Evolutionary conservation across 2,888 invertebrate genomes (phyloP).

Genomic region (Pyrocoelia pectoralis): DNA sequence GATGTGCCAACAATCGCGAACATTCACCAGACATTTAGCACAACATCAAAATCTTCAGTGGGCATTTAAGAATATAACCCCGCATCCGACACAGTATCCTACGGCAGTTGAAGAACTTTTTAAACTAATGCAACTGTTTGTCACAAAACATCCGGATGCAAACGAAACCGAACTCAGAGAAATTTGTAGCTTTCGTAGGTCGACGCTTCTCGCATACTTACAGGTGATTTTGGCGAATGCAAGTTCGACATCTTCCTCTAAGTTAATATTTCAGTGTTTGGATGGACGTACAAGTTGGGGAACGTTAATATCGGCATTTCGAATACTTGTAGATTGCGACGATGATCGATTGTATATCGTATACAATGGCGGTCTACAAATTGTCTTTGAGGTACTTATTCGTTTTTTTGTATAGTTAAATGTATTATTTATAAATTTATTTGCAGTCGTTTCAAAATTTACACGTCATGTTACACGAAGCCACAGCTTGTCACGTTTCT

Average conservation of each 20-base stretch:
- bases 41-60: slow-evolving; percentile 95
- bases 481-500: slow-evolving; percentile 86
- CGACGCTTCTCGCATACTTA: slow-evolving; percentile 87
- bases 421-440: slow-evolving; percentile 46
- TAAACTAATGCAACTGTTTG: slow-evolving; percentile 88
- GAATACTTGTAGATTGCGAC: slow-evolving; percentile 87
- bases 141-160: slow-evolving; percentile 81
- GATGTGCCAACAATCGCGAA: slow-evolving; percentile 88
- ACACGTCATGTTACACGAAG: slow-evolving; percentile 94
- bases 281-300: slow-evolving; percentile 94
- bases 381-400: slow-evolving; percentile 75
- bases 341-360: slow-evolving; percentile 90
- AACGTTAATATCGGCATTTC: slow-evolving; percentile 89
- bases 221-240: slow-evolving; percentile 68
- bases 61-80: slow-evolving; percentile 96
- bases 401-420: background rate
- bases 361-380: slow-evolving; percentile 87
- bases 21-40: slow-evolving; percentile 86
- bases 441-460: slow-evolving; percentile 86
- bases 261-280: slow-evolving; percentile 65
- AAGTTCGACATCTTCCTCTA: no score
- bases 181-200: slow-evolving; percentile 84
- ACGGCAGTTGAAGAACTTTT: slow-evolving; percentile 92
- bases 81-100: slow-evolving; percentile 93
- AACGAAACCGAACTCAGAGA: slow-evolving; percentile 80